These are phyloP conservation scores for Isaurus tuberculatus DNA, from an alignment of 92 coral and sea anemone genomes.

Conservation along the genomic window DNA sequence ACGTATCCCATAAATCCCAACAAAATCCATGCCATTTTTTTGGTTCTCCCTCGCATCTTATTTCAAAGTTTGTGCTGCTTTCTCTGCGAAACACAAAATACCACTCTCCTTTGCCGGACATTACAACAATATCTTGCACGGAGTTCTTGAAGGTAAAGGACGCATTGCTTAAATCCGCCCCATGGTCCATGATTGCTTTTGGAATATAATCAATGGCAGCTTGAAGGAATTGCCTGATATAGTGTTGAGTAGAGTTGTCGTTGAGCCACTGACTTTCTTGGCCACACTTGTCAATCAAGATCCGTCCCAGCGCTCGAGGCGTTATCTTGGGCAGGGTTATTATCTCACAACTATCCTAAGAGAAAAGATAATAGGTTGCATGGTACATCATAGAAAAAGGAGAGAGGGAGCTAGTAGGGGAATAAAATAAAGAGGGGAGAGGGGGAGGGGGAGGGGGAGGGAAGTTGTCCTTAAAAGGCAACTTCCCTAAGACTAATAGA, in stretches of 20 bases:
- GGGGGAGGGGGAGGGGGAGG: neutral
- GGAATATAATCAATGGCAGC: slow-evolving; percentile 42
- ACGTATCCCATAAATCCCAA: neutral
- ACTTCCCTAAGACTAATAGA: no score
- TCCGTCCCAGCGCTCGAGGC: slow-evolving; percentile 1
- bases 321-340: slow-evolving; percentile 6
- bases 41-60: neutral
- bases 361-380: neutral
- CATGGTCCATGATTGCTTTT: slow-evolving; percentile 23
- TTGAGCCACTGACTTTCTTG: slow-evolving; percentile 5
- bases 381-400: neutral
- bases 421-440: neutral
- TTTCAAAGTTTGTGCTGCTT: neutral
- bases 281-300: slow-evolving; percentile 21
- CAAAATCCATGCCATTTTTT: neutral
- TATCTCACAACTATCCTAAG: neutral
- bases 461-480: no score
- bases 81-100: slow-evolving; percentile 13
- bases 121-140: neutral
- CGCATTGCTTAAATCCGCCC: slow-evolving; percentile 25
- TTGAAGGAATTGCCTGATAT: slow-evolving; percentile 23
- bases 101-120: slow-evolving; percentile 31
- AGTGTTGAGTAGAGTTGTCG: slow-evolving; percentile 7
- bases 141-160: slow-evolving; percentile 25
- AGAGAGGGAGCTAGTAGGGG: neutral